Percentiles rank a stretch among this genome's conserved stretches.
phyloP scores from a whole-genome alignment of 2,888 invertebrate species.

The Tineola bisselliella region DNA sequence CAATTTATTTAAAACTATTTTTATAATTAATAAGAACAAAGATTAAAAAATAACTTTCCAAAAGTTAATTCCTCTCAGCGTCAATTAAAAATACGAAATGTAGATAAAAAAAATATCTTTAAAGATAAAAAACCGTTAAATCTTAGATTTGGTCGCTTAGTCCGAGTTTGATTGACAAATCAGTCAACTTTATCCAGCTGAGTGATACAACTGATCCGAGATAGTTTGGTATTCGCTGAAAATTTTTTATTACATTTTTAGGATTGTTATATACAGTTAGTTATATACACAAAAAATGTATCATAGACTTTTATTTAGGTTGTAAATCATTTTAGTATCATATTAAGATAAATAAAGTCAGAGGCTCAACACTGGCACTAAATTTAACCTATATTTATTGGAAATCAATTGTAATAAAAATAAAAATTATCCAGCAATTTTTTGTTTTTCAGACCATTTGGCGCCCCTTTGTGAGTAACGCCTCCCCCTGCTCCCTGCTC shows the following conservation, averaged over 20 bases:
- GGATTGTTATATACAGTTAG: not conserved
- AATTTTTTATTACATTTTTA: not conserved
- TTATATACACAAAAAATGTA: not conserved
- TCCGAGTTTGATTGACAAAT: conserved; percentile 9
- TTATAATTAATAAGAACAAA: not conserved
- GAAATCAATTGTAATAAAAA: too few relatives aligned
- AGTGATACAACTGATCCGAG: not conserved
- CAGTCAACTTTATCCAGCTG: conserved; percentile 4
- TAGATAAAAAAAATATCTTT: not conserved
- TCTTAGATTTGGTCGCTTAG: not conserved
- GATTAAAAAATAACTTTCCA: not conserved
- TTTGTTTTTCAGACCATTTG: too few relatives aligned
- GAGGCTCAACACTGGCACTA: too few relatives aligned
- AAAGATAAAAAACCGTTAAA: not conserved
- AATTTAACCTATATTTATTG: too few relatives aligned
- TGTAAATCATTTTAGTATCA: too few relatives aligned
- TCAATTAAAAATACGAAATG: not conserved
- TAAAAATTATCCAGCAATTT: too few relatives aligned
- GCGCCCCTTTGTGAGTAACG: too few relatives aligned
- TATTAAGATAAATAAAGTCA: too few relatives aligned
- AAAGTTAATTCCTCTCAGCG: not conserved
- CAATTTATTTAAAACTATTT: not conserved
- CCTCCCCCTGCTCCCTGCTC: too few relatives aligned
- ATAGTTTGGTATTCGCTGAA: not conserved
- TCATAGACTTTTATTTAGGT: too few relatives aligned